These are phyloP conservation scores for Ophion slaviceki DNA, from an alignment of 2,888 invertebrate genomes.

Conservation along the genomic window DNA sequence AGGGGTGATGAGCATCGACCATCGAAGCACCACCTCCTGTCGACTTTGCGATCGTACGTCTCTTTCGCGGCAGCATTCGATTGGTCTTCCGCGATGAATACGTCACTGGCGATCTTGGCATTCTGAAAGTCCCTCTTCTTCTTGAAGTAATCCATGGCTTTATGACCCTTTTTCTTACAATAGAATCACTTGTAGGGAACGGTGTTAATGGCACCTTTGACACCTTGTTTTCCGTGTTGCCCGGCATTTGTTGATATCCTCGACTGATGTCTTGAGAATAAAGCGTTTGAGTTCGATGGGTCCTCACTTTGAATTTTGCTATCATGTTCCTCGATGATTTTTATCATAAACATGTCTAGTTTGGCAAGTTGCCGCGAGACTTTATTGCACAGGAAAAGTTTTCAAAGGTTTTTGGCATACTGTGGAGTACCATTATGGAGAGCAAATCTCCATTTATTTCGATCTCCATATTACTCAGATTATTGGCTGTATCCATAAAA, in stretches of 20 bases:
- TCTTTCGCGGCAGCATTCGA: neutral
- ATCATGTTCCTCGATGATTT: conserved; percentile 75
- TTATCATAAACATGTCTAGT: conserved; percentile 72
- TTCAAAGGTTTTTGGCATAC: conserved; percentile 75
- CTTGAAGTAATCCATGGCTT: no score
- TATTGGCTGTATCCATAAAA: no score
- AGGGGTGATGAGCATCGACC: conserved; percentile 50
- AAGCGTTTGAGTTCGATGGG: no score
- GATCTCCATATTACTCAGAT: no score
- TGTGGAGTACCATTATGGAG: conserved; percentile 69
- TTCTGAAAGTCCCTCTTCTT: conserved; percentile 62
- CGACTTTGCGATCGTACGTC: neutral
- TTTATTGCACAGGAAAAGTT: conserved; percentile 79
- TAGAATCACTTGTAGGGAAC: no score
- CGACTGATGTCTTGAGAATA: no score
- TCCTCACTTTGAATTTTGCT: no score
- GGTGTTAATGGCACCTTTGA: no score
- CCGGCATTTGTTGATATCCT: no score
- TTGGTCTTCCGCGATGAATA: conserved; percentile 27
- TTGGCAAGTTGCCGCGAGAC: conserved; percentile 76
- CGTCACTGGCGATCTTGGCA: neutral
- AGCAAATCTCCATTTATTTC: no score
- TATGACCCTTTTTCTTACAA: no score
- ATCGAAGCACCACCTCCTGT: conserved; percentile 21
- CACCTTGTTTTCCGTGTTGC: no score